Percentiles rank a stretch among this genome's conserved stretches.
These are phyloP conservation scores for Halichoerus grypus DNA, from an alignment of 2,113 vertebrate genomes.

Conservation along the genomic window DNA sequence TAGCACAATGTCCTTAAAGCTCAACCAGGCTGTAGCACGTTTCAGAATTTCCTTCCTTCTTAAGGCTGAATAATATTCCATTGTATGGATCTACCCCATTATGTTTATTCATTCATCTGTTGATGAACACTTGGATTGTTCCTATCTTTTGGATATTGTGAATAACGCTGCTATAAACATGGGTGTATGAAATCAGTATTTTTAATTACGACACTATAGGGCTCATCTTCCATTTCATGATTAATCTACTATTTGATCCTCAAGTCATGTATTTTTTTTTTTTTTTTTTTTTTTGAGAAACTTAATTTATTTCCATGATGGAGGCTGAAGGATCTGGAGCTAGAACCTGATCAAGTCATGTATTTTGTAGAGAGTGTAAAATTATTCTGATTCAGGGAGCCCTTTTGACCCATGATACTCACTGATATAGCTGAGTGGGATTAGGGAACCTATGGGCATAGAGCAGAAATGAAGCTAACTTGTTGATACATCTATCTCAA, in stretches of 20 bases:
- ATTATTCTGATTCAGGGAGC: neutral
- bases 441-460: neutral
- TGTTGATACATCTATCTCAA: neutral
- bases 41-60: neutral
- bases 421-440: neutral
- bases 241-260: neutral
- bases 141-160: neutral
- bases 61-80: neutral
- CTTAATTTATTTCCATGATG: too few species aligned
- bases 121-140: neutral
- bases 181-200: neutral
- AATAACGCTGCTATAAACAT: neutral
- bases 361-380: neutral
- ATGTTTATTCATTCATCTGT: neutral
- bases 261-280: neutral
- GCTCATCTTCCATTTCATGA: neutral
- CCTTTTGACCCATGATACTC: neutral
- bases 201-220: neutral
- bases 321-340: too few species aligned
- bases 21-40: neutral
- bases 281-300: too few species aligned
- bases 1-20: neutral
- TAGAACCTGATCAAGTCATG: neutral
- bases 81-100: fast-evolving
- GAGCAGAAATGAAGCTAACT: neutral